Conservation (phyloP, 2,797 vertebrate genomes). For the Mico argentatus region DNA sequence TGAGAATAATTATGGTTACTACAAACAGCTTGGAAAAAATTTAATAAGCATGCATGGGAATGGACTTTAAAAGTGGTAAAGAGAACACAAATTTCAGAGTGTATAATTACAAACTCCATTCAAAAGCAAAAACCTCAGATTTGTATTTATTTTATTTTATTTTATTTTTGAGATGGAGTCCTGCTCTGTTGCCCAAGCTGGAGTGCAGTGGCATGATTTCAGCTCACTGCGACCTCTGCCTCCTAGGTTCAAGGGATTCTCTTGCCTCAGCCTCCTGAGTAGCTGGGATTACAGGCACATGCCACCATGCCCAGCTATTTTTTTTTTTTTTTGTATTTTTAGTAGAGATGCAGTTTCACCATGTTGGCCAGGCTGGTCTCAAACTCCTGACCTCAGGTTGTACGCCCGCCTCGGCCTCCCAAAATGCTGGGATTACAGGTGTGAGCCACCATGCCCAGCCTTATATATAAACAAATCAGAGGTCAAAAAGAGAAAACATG, state of each 20-base stretch:
- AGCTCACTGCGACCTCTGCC: no score
- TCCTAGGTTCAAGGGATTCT: neutral
- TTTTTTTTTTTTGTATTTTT: neutral
- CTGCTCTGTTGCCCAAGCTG: no score
- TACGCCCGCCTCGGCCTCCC: fast-evolving
- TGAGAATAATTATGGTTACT: neutral
- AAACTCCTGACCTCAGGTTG: neutral
- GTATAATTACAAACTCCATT: neutral
- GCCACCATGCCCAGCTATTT: neutral
- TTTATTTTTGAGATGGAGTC: no score
- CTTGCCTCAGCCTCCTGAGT: neutral
- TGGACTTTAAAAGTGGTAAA: neutral
- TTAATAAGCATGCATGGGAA: neutral
- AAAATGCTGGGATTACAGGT: neutral
- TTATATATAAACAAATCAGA: slow-evolving; percentile 22
- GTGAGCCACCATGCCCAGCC: neutral
- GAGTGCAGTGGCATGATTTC: no score
- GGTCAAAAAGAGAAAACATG: slow-evolving; percentile 29
- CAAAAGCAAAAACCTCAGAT: slow-evolving; percentile 60
- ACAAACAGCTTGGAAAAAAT: neutral
- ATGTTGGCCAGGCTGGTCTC: neutral
- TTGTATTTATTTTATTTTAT: neutral
- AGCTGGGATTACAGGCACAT: neutral
- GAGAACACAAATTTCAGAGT: neutral
- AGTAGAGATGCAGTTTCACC: neutral